Percentiles rank a stretch among this genome's conserved stretches.
Conservation (phyloP, 2,888 invertebrate genomes). For the Tenthredo livida region DNA sequence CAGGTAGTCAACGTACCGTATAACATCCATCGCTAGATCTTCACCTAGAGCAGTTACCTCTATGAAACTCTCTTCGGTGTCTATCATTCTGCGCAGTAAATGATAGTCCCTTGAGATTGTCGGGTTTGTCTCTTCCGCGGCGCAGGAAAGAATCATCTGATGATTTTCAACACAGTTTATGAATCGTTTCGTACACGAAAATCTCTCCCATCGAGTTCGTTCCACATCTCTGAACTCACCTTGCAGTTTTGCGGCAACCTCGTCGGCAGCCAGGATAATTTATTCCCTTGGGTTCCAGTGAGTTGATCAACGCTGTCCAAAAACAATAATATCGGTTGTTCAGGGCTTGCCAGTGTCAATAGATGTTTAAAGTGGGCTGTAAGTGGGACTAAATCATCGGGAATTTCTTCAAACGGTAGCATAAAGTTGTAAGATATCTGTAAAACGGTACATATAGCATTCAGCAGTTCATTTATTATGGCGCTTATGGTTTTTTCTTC, state of each 20-base stretch:
- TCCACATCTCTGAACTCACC: constrained; percentile 80
- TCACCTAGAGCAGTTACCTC: constrained; percentile 95
- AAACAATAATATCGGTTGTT: constrained; percentile 94
- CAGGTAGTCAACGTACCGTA: constrained; percentile 78
- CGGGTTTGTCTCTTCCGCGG: constrained; percentile 91
- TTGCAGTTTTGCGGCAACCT: constrained; percentile 93
- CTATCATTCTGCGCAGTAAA: constrained; percentile 92
- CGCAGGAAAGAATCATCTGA: constrained; percentile 94
- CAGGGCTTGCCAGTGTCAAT: constrained; percentile 88
- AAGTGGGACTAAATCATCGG: constrained; percentile 96
- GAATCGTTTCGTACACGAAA: constrained; percentile 1
- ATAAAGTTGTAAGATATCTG: constrained; percentile 94
- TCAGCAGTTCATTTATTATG: background rate
- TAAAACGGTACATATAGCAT: background rate
- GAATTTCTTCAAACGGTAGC: constrained; percentile 94
- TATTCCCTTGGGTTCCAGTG: constrained; percentile 95
- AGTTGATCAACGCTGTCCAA: constrained; percentile 98
- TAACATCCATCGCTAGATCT: constrained; percentile 95
- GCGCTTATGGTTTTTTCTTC: background rate
- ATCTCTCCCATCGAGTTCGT: background rate
- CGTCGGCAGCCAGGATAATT: constrained; percentile 97
- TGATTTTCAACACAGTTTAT: constrained; percentile 57
- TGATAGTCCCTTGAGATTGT: constrained; percentile 93
- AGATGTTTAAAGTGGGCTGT: constrained; percentile 98
- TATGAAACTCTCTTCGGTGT: constrained; percentile 92